A percentile compares a stretch with the other conserved stretches of the same genome.
phyloP scores from a whole-genome alignment of 2,797 vertebrate genomes.

The Sebastes kiyomatsui region DNA sequence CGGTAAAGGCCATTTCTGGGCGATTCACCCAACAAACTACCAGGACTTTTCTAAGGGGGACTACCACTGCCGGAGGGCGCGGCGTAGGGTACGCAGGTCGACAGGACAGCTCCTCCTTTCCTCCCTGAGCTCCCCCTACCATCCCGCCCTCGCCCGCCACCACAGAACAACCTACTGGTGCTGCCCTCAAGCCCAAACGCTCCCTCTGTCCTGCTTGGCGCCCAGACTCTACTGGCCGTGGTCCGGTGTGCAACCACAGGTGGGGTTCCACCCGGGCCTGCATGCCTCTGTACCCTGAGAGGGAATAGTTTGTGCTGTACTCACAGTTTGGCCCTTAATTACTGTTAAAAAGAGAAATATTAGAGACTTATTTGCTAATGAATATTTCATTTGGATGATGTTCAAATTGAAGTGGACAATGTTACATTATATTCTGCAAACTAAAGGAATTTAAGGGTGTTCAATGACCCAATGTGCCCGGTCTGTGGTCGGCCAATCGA shows the following conservation, averaged over 20 bases:
- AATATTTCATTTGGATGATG: constrained; percentile 25
- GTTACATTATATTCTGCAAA: constrained; percentile 18
- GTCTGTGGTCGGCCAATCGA: too few relatives aligned
- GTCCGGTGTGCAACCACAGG: constrained; percentile 60
- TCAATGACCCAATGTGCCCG: neutral
- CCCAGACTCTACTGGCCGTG: constrained; percentile 78
- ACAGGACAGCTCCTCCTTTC: constrained; percentile 46
- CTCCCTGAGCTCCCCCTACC: constrained; percentile 41
- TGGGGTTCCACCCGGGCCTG: constrained; percentile 49
- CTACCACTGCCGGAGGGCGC: constrained; percentile 83
- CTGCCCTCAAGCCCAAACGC: constrained; percentile 58
- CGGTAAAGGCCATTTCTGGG: constrained; percentile 89
- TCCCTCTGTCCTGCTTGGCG: constrained; percentile 59
- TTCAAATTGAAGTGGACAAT: constrained; percentile 4
- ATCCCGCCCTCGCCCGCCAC: constrained; percentile 28
- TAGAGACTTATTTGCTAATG: constrained; percentile 23
- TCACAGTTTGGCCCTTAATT: neutral
- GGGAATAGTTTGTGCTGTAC: constrained; percentile 10
- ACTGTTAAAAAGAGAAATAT: constrained; percentile 1
- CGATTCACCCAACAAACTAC: constrained; percentile 85
- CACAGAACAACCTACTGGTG: constrained; percentile 69
- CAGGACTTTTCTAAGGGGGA: constrained; percentile 86
- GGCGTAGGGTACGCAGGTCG: constrained; percentile 81
- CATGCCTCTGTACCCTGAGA: constrained; percentile 51
- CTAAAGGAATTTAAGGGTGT: constrained; percentile 25